These are phyloP conservation scores for Microcaecilia unicolor DNA, from an alignment of 2,797 vertebrate species.

Conservation along the genomic window DNA sequence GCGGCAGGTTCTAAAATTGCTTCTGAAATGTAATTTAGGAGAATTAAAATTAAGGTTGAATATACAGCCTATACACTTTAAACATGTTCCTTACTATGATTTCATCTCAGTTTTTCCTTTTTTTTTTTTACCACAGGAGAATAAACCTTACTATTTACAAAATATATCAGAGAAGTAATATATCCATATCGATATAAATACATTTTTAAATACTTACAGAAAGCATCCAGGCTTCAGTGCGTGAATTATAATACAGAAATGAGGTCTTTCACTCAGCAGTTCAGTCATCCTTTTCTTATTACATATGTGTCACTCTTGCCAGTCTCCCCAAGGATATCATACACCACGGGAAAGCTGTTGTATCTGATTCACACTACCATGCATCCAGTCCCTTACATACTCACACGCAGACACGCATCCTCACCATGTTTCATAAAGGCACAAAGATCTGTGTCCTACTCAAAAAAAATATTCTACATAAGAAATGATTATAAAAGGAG, in stretches of 20 bases:
- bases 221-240: slow-evolving; percentile 78
- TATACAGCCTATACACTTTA: slow-evolving; percentile 57
- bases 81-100: slow-evolving; percentile 68
- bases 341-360: slow-evolving; percentile 2
- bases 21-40: slow-evolving; percentile 41
- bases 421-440: slow-evolving; percentile 17
- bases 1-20: too few relatives aligned
- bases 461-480: not conserved
- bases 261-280: slow-evolving; percentile 89
- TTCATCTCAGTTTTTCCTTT: slow-evolving; percentile 18
- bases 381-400: not conserved
- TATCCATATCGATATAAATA: slow-evolving; percentile 76
- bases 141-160: slow-evolving; percentile 81
- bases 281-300: slow-evolving; percentile 66
- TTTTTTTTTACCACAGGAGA: slow-evolving; percentile 78
- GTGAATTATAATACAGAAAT: slow-evolving; percentile 69
- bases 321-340: not conserved
- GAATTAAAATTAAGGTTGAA: slow-evolving; percentile 28
- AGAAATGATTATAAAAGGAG: slow-evolving; percentile 1
- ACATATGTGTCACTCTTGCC: slow-evolving; percentile 3
- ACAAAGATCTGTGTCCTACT: slow-evolving; percentile 6
- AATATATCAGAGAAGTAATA: slow-evolving; percentile 46
- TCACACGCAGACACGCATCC: slow-evolving; percentile 21
- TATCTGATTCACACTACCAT: not conserved
- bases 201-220: slow-evolving; percentile 72